Base-by-base conservation (phyloP, 1,140 invertebrate genomes). In the Drosophila kepulauana region DNA sequence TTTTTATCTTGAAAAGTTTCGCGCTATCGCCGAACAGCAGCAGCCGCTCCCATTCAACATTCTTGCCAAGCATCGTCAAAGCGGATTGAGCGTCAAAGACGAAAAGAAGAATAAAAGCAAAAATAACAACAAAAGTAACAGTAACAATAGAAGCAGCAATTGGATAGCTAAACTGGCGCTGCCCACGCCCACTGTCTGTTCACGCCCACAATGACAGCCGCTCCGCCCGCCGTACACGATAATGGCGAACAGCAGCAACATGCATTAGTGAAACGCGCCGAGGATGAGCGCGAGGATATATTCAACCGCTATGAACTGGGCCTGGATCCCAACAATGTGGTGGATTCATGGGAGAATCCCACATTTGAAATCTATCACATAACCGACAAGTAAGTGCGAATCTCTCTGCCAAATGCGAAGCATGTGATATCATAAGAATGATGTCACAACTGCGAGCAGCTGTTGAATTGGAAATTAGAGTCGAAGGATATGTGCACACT, bases 331-430 rank as follows among this genome's bases (percentile, higher is more conserved):
- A 96, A 96, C 65, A 97, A 96, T 54, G 94, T 98, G 91, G 98
- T 99, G 92, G 98, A 99, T 93, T 95, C 98, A 16, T 99, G 98
- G 98, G 99, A 99, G 93, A 99, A 99, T 94, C 98, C 99, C 5
- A 95, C 95, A 28, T 98, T 97, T 92, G 98, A 99, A 92, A 95
- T 99, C 46, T 99, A 99, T 93, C 97, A 99, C 93, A 96, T 96
- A 78, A 98, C 97, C 58, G 99, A 99, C 93, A 95, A 97, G 94
- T 92, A 67, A 81, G 82, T 75, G 16, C 33, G 16, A 15, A 8
- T 25, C 35, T 49, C 35, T 25, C 35, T 54, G 3, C 16, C 3
- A 3, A 8, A 25, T 33, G 33, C 5, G 20, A 33, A 11, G 13
- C 4, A 4, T 25, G 10, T 61, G 58, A 61, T 71, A 48, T 67